A percentile compares a stretch with the other conserved stretches of the same genome.
Evolutionary conservation across 1,140 invertebrate genomes (phyloP).

Genomic region (Brachionus sp.): DNA sequence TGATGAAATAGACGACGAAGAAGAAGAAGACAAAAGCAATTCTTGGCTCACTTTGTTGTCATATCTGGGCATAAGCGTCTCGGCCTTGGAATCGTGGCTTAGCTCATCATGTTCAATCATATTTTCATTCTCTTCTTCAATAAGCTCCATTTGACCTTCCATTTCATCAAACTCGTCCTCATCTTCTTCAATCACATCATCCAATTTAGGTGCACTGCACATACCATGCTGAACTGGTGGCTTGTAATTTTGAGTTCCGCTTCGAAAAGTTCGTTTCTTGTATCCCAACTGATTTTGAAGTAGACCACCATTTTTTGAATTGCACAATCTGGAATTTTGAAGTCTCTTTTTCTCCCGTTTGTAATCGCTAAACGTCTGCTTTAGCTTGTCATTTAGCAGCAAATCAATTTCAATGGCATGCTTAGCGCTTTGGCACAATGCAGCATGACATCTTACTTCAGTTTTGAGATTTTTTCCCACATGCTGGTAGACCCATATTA

Average conservation of each 20-base stretch:
- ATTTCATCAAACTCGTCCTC: conserved; percentile 9
- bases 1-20: background rate
- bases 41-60: conserved; percentile 7
- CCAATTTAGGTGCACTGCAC: conserved; percentile 37
- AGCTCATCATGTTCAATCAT: background rate
- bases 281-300: background rate
- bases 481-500: conserved; percentile 44
- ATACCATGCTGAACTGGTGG: conserved; percentile 39
- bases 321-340: conserved; percentile 36
- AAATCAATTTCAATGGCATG: background rate
- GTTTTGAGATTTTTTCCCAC: conserved; percentile 43
- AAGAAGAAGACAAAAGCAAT: background rate
- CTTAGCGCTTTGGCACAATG: conserved; percentile 7
- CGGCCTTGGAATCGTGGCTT: background rate
- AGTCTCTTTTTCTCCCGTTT: conserved; percentile 22
- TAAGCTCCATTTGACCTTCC: background rate
- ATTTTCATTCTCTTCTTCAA: background rate
- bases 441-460: conserved; percentile 37
- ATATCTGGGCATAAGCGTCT: background rate
- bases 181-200: conserved; percentile 37
- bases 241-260: conserved; percentile 25
- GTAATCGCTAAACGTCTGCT: conserved; percentile 37
- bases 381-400: conserved; percentile 16
- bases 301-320: conserved; percentile 4
- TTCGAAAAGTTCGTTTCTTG: background rate